Conservation (phyloP, 2,888 invertebrate genomes). For the Liodrosophila aerea region DNA sequence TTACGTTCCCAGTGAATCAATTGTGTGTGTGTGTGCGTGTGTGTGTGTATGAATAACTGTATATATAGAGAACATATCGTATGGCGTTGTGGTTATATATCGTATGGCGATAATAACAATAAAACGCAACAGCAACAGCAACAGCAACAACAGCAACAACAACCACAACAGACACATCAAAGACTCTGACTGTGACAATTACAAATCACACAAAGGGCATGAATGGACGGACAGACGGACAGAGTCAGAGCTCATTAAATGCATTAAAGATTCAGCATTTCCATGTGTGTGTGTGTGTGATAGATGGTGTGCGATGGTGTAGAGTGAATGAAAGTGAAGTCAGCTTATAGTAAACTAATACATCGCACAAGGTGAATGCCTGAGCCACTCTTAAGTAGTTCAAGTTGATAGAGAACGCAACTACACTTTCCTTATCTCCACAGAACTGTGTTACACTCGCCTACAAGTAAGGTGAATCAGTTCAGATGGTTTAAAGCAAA, state of each 20-base stretch:
- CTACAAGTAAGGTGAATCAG: too few species aligned
- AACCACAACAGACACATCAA: too few species aligned
- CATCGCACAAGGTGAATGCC: constrained; percentile 29
- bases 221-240: too few species aligned
- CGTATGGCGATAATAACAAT: constrained; percentile 10
- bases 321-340: too few species aligned
- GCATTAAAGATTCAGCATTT: constrained; percentile 3
- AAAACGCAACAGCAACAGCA: constrained; percentile 16
- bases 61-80: constrained; percentile 6
- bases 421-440: too few species aligned
- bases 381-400: constrained; percentile 6
- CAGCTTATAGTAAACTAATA: too few species aligned
- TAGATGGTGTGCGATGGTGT: too few species aligned
- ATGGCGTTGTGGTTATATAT: constrained; percentile 18
- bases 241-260: constrained; percentile 17
- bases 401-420: constrained; percentile 16
- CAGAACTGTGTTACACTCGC: too few species aligned
- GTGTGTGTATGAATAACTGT: background rate
- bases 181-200: constrained; percentile 28
- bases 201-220: constrained; percentile 34
- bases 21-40: constrained; percentile 1
- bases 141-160: too few species aligned
- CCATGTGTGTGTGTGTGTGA: too few species aligned
- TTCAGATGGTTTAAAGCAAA: too few species aligned
- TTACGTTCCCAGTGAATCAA: constrained; percentile 30